Percentiles rank a stretch among this genome's conserved stretches.
Evolutionary conservation across 2,113 vertebrate genomes (phyloP).

Genomic region (Melanostigma gelatinosum): DNA sequence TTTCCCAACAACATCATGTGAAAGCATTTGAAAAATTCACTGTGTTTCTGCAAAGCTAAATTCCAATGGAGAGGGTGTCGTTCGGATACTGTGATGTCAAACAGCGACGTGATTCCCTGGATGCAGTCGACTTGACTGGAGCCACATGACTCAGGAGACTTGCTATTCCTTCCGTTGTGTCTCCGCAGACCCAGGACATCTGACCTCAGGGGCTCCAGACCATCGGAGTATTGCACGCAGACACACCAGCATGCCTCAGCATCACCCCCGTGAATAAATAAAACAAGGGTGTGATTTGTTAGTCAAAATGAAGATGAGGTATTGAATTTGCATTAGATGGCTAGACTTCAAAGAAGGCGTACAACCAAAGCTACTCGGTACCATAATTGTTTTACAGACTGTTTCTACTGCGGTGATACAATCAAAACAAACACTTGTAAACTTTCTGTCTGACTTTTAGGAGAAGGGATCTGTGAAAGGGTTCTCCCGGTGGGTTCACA

Average conservation of each 20-base stretch:
- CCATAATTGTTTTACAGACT: slow-evolving; percentile 54
- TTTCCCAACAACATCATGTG: background rate
- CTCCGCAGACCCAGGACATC: slow-evolving; percentile 33
- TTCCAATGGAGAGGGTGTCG: slow-evolving; percentile 6
- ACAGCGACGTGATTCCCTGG: slow-evolving; percentile 31
- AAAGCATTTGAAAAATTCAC: slow-evolving; percentile 25
- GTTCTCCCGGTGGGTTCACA: slow-evolving; percentile 8
- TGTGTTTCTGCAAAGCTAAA: background rate
- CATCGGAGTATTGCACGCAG: slow-evolving; percentile 24
- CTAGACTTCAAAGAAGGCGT: slow-evolving; percentile 42
- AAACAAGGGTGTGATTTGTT: slow-evolving; percentile 41
- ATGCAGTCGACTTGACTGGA: slow-evolving; percentile 44
- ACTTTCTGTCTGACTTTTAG: slow-evolving; percentile 39
- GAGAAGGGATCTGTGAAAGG: slow-evolving; percentile 37
- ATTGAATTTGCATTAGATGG: slow-evolving; percentile 46
- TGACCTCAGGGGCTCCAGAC: slow-evolving; percentile 65
- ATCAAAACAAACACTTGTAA: slow-evolving; percentile 52
- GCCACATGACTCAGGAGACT: slow-evolving; percentile 55
- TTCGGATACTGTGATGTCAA: slow-evolving; percentile 37
- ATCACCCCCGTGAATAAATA: slow-evolving; percentile 27
- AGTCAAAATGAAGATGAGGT: slow-evolving; percentile 29
- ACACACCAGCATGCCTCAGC: slow-evolving; percentile 63
- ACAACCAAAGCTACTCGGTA: slow-evolving; percentile 29
- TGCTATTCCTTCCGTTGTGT: slow-evolving; percentile 44
- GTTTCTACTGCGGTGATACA: slow-evolving; percentile 34